phyloP scores from a whole-genome alignment of 2,888 invertebrate genomes.

The Homarus gammarus region DNA sequence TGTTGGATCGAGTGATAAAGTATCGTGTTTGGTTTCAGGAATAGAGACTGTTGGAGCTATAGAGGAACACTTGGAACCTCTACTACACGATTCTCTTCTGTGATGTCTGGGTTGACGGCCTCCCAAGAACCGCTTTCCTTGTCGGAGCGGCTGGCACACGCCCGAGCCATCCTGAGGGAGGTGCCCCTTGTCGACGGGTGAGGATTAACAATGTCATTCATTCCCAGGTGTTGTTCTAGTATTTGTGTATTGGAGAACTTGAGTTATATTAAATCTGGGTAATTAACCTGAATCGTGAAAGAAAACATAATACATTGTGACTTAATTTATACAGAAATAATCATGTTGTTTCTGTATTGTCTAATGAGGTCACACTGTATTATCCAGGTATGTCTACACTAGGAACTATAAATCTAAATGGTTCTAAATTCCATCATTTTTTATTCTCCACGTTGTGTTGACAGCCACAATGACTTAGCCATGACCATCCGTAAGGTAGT shows the following conservation, averaged over 20 bases:
- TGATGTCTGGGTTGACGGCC: too few species aligned
- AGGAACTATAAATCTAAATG: neutral
- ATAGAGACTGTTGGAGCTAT: too few species aligned
- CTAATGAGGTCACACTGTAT: neutral
- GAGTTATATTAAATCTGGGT: neutral
- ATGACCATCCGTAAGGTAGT: conserved; percentile 94
- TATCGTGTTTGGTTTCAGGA: too few species aligned
- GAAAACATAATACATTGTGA: too few species aligned
- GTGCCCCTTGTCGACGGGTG: conserved; percentile 36
- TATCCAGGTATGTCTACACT: neutral
- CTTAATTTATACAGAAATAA: too few species aligned
- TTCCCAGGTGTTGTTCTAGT: neutral
- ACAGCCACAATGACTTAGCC: conserved; percentile 89
- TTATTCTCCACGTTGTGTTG: conserved; percentile 19
- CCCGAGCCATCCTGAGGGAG: conserved; percentile 14
- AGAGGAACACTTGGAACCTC: too few species aligned
- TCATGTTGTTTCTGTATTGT: too few species aligned
- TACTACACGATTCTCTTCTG: too few species aligned
- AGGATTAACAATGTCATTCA: neutral
- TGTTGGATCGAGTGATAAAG: too few species aligned
- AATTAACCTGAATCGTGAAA: too few species aligned
- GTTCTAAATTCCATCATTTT: neutral
- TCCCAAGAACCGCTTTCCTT: neutral
- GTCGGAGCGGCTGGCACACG: conserved; percentile 34
- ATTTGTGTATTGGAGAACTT: neutral